phyloP scores from a whole-genome alignment of 2,888 invertebrate genomes.

The Conchocele bisecta region DNA sequence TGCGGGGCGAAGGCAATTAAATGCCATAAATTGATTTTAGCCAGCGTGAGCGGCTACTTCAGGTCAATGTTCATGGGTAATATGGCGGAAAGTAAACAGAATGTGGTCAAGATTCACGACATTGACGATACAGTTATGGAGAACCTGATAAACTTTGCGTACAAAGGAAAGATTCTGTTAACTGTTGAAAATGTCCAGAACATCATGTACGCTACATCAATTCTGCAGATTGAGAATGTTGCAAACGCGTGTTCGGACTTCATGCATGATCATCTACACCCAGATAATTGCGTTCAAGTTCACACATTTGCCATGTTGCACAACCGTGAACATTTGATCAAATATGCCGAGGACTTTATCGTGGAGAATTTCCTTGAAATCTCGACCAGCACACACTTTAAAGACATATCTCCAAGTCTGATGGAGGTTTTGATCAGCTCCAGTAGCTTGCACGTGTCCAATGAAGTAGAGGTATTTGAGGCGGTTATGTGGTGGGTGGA shows the following conservation, averaged over 20 bases:
- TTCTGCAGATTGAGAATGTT: constrained; percentile 83
- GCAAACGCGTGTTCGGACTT: constrained; percentile 83
- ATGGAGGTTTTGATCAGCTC: constrained; percentile 79
- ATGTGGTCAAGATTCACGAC: constrained; percentile 79
- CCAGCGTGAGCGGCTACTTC: constrained; percentile 83
- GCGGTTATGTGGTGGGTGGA: constrained; percentile 83
- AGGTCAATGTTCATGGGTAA: constrained; percentile 83
- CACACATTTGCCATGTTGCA: constrained; percentile 83
- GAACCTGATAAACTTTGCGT: constrained; percentile 83
- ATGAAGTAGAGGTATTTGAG: constrained; percentile 81
- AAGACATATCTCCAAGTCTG: constrained; percentile 71
- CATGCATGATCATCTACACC: constrained; percentile 82
- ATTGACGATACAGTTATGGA: constrained; percentile 80
- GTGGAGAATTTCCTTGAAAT: constrained; percentile 79
- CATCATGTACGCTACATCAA: constrained; percentile 83
- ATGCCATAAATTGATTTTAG: constrained; percentile 83
- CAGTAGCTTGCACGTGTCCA: constrained; percentile 73
- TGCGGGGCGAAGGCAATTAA: constrained; percentile 71
- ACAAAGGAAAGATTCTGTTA: constrained; percentile 82
- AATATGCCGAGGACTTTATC: constrained; percentile 79
- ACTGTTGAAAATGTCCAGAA: constrained; percentile 83
- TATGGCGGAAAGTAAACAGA: constrained; percentile 81
- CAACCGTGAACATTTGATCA: constrained; percentile 78
- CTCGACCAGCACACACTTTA: constrained; percentile 77
- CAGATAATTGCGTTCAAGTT: constrained; percentile 83